Base-by-base conservation (phyloP, 2,888 invertebrate species). In the Podotricha telesiphe region DNA sequence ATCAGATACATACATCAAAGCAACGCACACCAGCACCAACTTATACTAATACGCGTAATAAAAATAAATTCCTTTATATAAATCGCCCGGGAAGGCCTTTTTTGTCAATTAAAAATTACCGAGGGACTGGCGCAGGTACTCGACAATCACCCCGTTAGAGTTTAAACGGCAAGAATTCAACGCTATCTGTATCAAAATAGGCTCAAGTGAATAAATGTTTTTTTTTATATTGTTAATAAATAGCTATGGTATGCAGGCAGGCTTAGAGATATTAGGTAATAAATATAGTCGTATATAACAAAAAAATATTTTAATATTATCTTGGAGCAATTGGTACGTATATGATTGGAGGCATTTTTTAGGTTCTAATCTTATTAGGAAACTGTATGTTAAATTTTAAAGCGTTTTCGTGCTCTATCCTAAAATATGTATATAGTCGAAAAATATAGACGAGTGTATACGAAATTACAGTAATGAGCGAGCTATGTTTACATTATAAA, bases 61-160 rank as follows among this genome's bases (percentile, higher is more conserved):
- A 91, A 74, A 89, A 91, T 90, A 86, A 89, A 91, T 90, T 88
- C 88, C 86, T 83, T 82, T 88, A 88, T 87, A 89, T 87, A 89
- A 86, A 87, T 83, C 83, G 83, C 75, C 75, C 86, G 86, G 83
- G 82, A 86, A 80, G 80, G 28, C 34, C 4, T 91, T 92, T 91
- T 91, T 91, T 90, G 91, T 91, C 91, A 91, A 93, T 93, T 91
- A 91, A 90, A 88, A 86, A 89, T 90, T 91, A 93, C 91, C 82
- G 80, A 78, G 82, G 84, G 82, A 73, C 80, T 80, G 77, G 17
- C n/a, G 80, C 89, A 92, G 92, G 92, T 91, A 91, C 89, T 84
- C 85, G 82, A 78, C 79, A 80, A 79, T 81, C 73, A 71, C 74
- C 75, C 72, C 50, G 69, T 70, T 72, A 69, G 51, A 67, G 68